Evolutionary conservation across 2,888 invertebrate genomes (phyloP), one percentile per base, ranked within the genome.

Genomic region (Micoletzkya japonica): DNA sequence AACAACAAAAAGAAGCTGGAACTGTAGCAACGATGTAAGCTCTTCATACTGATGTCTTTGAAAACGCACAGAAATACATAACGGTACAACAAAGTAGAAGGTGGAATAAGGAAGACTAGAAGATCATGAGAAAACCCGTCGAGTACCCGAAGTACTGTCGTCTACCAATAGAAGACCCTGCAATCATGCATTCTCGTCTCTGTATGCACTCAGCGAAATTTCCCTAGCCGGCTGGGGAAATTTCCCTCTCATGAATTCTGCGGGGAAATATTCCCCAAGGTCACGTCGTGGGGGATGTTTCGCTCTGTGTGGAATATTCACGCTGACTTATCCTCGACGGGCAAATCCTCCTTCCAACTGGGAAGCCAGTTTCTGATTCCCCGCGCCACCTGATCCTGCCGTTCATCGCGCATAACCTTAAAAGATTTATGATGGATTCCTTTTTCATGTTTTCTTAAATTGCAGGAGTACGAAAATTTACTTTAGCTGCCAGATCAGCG

Each of bases 311-410:
- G 20, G 20, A 44, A 14, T 44, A 20, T 14, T 14, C 24, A 54
- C 7, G 7, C 17, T 7, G 6, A 64, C 63, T 52, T 64, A 6
- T 64, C 28, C 32, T 64, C 63, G 4, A 34, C 52, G 14, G 63
- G 50, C 2, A 36, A 32, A 14, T 50, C 52, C 10, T 64, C 52
- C 30, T 64, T 64, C 63, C 63, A 64, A 2, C 34, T 34, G 0
- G 63, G 63, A n/a, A 64, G n/a, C 63, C 63, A 64, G 10, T 28
- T 24, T 28, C 39, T 64, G 50, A 64, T 24, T 1, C 63, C 63
- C 1, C 26, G 20, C 4, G 6, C 10, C 4, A 64, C 52, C 7
- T 34, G 30, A 1, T 36, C 2, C 0, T 36, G 50, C 24, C 63
- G 50, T 24, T 64, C 63, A 7, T 64, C 63, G 3, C 20, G 4